Percentiles rank a stretch among this genome's conserved stretches.
Conservation (phyloP, 2,888 invertebrate species). For the Lypha dubia region DNA sequence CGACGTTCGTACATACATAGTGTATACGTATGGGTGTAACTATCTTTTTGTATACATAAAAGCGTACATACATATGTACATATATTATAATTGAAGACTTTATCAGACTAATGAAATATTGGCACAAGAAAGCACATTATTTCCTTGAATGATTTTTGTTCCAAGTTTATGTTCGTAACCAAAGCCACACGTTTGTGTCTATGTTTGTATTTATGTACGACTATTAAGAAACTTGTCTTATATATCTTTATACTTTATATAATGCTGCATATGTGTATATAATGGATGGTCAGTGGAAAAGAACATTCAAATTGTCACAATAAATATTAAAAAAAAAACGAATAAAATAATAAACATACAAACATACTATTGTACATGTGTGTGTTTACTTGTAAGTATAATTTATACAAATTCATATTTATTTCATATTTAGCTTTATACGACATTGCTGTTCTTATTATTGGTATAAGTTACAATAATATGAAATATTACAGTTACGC, state of each 20-base stretch:
- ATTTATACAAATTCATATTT: constrained; percentile 15
- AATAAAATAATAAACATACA: constrained; percentile 50
- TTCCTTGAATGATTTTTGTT: constrained; percentile 43
- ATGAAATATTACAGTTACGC: constrained; percentile 49
- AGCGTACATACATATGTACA: too few relatives aligned
- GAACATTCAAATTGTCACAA: constrained; percentile 74
- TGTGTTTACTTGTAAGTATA: not conserved
- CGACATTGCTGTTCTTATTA: not conserved
- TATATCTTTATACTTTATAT: not conserved
- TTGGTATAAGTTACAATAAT: constrained; percentile 47
- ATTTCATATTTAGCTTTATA: constrained; percentile 31
- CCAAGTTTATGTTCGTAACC: constrained; percentile 5
- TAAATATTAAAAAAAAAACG: constrained; percentile 71
- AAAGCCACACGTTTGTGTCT: not conserved
- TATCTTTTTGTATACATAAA: too few relatives aligned
- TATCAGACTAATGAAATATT: constrained; percentile 18
- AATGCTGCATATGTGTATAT: constrained; percentile 29
- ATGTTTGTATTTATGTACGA: too few relatives aligned
- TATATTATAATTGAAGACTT: not conserved
- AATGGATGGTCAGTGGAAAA: constrained; percentile 65
- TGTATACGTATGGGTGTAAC: too few relatives aligned
- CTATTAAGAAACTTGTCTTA: not conserved
- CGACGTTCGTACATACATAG: too few relatives aligned
- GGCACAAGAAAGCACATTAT: constrained; percentile 35
- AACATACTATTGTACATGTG: not conserved